Evolutionary conservation across 1,140 invertebrate genomes (phyloP), one percentile per base, ranked within the genome.

Genomic region (Nasonia vitripennis): DNA sequence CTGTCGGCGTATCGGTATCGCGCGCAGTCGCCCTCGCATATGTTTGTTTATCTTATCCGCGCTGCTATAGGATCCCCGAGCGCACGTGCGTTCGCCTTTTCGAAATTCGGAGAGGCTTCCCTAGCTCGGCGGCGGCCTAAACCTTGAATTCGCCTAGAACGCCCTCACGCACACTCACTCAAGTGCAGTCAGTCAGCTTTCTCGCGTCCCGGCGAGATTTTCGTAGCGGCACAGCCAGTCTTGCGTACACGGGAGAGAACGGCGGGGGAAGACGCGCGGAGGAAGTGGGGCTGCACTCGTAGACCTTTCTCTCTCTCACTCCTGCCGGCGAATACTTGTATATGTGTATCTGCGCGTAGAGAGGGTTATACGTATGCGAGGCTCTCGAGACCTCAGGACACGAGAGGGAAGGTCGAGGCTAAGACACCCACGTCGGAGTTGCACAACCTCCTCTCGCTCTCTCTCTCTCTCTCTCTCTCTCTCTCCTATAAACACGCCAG

Each of bases 341-440:
- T 31, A 11, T 5, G 20, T 17, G 67, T 9, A 9, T 0, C 67
- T 68, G 20, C 67, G 67, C 67, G 67, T 68, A 51, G 68, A 71
- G 41, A 71, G 34, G 27, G 12, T 70, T 80, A 81, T 48, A 74
- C 37, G 67, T 82, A 73, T 82, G 74, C 78, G 86, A 62, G 78
- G 82, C 27, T 71, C 84, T 85, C 71, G 82, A 81, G 85, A 78
- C 79, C 87, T 85, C 85, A 86, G 87, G 87, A 88, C 86, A 85
- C 83, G 77, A 41, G 73, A 88, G 83, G 88, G 87, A 90, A 90
- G 89, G 89, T 90, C 88, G 89, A 89, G 89, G 89, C 87, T 89
- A 87, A 87, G 88, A 88, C 88, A 87, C 87, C 87, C 86, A 89
- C 88, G 81, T 85, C 48, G 86, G 37, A 84, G 83, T 84, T 79